phyloP scores from a whole-genome alignment of 2,113 vertebrate genomes.

The Tapirus terrestris region DNA sequence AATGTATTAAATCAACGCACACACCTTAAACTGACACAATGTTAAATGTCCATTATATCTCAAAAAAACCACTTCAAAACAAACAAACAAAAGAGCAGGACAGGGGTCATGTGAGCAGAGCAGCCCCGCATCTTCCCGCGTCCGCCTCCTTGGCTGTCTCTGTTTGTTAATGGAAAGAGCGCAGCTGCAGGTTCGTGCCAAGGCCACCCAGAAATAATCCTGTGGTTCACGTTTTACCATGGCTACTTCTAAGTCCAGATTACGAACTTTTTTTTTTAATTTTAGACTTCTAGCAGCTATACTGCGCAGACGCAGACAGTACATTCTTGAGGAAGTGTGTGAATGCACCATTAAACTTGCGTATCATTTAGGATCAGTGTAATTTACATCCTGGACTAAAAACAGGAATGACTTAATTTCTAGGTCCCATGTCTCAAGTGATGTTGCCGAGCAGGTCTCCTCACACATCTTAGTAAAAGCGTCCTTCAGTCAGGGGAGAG shows the following conservation, averaged over 20 bases:
- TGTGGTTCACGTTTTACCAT: accelerated
- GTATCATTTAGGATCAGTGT: accelerated
- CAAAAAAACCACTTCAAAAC: neutral
- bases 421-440: neutral
- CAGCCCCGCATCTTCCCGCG: accelerated
- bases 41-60: accelerated
- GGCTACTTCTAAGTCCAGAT: neutral
- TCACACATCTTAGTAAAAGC: accelerated
- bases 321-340: no score
- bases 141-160: neutral
- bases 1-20: accelerated
- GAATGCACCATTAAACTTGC: neutral
- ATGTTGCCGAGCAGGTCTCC: accelerated
- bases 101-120: accelerated
- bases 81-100: neutral
- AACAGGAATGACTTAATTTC: neutral
- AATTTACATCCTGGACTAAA: neutral
- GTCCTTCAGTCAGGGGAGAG: neutral
- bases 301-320: neutral
- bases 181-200: neutral
- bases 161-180: neutral
- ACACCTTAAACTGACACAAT: neutral
- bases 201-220: neutral
- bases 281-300: neutral
- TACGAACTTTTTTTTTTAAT: accelerated